Percentiles rank a stretch among this genome's conserved stretches.
phyloP scores from a whole-genome alignment of 2,797 vertebrate species.

The Hybognathus amarus region DNA sequence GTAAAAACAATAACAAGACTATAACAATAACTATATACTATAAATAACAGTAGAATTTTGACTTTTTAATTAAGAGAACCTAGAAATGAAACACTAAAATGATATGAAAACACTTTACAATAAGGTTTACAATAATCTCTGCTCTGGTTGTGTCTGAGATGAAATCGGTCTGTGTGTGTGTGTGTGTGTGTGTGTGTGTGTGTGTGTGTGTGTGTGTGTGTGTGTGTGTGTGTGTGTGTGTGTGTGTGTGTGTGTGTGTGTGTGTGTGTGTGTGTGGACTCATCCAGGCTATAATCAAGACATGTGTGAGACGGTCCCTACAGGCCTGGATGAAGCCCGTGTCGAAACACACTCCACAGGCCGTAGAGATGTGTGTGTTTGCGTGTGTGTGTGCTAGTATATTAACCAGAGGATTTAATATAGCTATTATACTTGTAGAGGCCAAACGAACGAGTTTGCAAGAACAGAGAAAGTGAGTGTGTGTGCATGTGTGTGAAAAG shows the following conservation, averaged over 20 bases:
- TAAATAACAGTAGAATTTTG: not conserved
- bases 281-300: conserved; percentile 6
- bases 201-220: too few species aligned
- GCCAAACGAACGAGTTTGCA: conserved; percentile 28
- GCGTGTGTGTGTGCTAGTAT: conserved; percentile 29
- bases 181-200: too few species aligned
- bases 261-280: too few species aligned
- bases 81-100: too few species aligned
- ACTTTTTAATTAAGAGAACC: not conserved
- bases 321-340: conserved; percentile 8
- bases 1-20: too few species aligned
- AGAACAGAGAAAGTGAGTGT: conserved; percentile 51
- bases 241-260: too few species aligned
- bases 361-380: not conserved
- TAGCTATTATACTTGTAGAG: conserved; percentile 29
- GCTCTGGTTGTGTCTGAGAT: too few species aligned
- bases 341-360: conserved; percentile 20
- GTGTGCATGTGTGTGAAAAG: conserved; percentile 72
- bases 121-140: too few species aligned
- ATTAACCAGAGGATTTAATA: conserved; percentile 46
- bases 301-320: conserved; percentile 39
- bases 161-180: too few species aligned
- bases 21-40: too few species aligned
- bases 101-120: too few species aligned
- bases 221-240: too few species aligned